phyloP scores from a whole-genome alignment of 2,797 vertebrate species.

The Onychomys arenicola region DNA sequence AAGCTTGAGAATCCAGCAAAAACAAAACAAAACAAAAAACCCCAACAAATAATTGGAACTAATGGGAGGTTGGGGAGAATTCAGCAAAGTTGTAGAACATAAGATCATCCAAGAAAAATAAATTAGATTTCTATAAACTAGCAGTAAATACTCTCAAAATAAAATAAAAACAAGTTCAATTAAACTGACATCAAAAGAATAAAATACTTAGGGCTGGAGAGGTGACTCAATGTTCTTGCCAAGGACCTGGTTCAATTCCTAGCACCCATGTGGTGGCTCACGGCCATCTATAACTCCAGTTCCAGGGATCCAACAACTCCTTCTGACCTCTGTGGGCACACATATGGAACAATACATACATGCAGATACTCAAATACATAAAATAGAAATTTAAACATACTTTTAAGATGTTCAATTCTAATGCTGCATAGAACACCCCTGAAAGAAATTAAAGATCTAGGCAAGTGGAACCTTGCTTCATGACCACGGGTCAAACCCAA shows the following conservation, averaged over 20 bases:
- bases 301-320: no score
- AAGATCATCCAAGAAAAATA: background rate
- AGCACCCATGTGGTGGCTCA: background rate
- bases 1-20: background rate
- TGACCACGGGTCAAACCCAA: background rate
- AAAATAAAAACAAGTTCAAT: slow-evolving; percentile 15
- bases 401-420: background rate
- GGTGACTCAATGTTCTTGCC: no score
- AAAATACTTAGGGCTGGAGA: background rate
- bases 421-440: background rate
- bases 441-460: slow-evolving; percentile 29
- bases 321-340: no score
- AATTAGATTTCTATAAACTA: background rate
- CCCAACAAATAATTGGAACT: background rate
- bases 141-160: slow-evolving; percentile 27
- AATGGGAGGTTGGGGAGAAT: background rate
- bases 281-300: background rate
- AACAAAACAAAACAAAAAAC: background rate
- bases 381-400: background rate
- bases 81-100: background rate
- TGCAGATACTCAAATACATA: no score
- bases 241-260: no score
- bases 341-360: no score
- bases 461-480: slow-evolving; percentile 6
- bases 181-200: background rate